Conservation (phyloP, 92 coral and sea anemone species). For the Epizoanthus ramosus region DNA sequence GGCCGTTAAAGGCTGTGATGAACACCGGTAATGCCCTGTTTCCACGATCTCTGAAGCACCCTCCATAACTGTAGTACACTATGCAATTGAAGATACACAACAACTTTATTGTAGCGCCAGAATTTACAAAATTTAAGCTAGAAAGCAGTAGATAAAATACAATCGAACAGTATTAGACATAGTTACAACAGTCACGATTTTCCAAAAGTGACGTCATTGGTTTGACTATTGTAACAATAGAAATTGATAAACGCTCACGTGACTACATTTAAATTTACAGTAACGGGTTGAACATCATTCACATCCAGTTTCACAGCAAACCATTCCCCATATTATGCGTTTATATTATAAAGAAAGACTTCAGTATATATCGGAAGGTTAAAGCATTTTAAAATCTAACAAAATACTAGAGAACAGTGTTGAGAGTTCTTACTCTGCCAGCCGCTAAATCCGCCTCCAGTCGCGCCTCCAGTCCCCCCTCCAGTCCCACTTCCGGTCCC, state of each 20-base stretch:
- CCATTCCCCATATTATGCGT: no score
- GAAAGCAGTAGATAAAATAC: neutral
- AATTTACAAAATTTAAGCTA: neutral
- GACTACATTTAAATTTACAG: no score
- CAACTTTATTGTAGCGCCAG: neutral
- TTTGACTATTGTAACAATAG: no score
- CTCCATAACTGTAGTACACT: slow-evolving; percentile 8
- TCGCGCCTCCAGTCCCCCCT: neutral
- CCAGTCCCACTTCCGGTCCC: slow-evolving; percentile 1
- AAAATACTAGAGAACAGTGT: no score
- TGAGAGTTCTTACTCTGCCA: neutral
- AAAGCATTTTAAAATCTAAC: neutral
- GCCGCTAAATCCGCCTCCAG: neutral
- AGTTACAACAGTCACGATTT: no score
- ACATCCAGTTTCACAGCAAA: no score
- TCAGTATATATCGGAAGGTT: neutral
- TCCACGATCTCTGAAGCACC: slow-evolving; percentile 1
- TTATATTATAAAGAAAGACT: no score
- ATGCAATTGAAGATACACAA: neutral
- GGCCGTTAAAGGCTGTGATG: slow-evolving; percentile 18
- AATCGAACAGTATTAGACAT: no score
- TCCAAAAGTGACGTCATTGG: no score
- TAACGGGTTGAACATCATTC: no score
- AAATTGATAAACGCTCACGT: no score
- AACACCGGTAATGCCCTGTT: slow-evolving; percentile 14